These are phyloP conservation scores for Meloidogyne hapla DNA, from an alignment of 1,140 invertebrate genomes.

Conservation along the genomic window DNA sequence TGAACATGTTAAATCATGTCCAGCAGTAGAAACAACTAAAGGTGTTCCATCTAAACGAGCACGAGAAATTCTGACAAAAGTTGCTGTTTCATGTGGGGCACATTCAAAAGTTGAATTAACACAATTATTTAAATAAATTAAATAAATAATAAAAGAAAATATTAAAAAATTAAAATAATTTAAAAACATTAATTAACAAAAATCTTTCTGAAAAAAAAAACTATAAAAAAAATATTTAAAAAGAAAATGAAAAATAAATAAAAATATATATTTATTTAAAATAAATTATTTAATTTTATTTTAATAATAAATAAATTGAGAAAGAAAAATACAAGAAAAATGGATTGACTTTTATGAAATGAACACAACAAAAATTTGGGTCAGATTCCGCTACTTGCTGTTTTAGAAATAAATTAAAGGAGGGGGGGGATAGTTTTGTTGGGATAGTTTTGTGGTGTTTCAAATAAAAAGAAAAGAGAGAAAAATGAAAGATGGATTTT, in stretches of 20 bases:
- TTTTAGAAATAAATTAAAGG: background rate
- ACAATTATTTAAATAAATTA: background rate
- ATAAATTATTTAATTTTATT: too few species aligned
- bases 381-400: background rate
- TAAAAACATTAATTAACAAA: background rate
- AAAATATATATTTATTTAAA: background rate
- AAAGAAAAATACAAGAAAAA: background rate
- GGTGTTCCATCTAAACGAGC: conserved; percentile 62
- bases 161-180: background rate
- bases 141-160: background rate
- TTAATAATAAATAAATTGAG: background rate
- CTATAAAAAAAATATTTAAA: too few species aligned
- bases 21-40: conserved; percentile 61
- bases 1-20: conserved; percentile 62
- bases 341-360: background rate
- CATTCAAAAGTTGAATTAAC: conserved; percentile 60
- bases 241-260: too few species aligned
- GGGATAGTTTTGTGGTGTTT: background rate
- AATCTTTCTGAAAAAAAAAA: too few species aligned
- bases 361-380: background rate
- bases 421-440: background rate
- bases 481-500: background rate
- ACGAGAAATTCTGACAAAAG: conserved; percentile 62
- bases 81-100: conserved; percentile 56
- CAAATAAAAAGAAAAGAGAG: background rate